Conservation (phyloP, 2,797 vertebrate species). For the Enteromius argenteus region DNA sequence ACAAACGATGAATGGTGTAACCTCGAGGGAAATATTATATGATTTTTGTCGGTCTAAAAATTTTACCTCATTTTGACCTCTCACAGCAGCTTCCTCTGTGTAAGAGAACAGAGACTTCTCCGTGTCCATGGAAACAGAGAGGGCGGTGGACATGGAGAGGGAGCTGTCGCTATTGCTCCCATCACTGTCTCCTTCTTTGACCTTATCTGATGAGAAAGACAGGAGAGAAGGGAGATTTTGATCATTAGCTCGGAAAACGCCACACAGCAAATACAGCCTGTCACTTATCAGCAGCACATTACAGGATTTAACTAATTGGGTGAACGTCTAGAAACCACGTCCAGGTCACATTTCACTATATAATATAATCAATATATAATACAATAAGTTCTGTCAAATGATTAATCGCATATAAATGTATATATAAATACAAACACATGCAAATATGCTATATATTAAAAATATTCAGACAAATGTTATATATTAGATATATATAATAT, state of each 20-base stretch:
- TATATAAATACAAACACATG: no score
- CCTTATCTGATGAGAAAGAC: slow-evolving; percentile 70
- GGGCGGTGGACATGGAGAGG: slow-evolving; percentile 69
- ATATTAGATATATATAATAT: no score
- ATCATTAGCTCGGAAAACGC: neutral
- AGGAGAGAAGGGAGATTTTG: slow-evolving; percentile 6
- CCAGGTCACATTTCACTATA: slow-evolving; percentile 3
- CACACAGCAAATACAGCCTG: slow-evolving; percentile 19
- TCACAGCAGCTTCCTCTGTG: slow-evolving; percentile 75
- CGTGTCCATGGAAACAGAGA: slow-evolving; percentile 73
- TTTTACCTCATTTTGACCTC: slow-evolving; percentile 83
- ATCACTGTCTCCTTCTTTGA: slow-evolving; percentile 81
- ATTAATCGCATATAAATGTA: no score
- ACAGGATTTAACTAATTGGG: slow-evolving; percentile 36
- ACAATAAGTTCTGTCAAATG: no score
- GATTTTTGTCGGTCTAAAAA: neutral
- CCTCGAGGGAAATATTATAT: neutral
- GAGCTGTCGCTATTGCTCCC: slow-evolving; percentile 81
- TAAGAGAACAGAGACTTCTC: slow-evolving; percentile 77
- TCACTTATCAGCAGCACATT: slow-evolving; percentile 4
- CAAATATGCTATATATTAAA: no score
- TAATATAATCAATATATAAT: neutral
- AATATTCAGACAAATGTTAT: no score
- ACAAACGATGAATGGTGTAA: neutral
- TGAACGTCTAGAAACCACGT: slow-evolving; percentile 10